A percentile compares a stretch with the other conserved stretches of the same genome.
Evolutionary conservation across 2,797 vertebrate genomes (phyloP).

Genomic region (Leontopithecus rosalia): DNA sequence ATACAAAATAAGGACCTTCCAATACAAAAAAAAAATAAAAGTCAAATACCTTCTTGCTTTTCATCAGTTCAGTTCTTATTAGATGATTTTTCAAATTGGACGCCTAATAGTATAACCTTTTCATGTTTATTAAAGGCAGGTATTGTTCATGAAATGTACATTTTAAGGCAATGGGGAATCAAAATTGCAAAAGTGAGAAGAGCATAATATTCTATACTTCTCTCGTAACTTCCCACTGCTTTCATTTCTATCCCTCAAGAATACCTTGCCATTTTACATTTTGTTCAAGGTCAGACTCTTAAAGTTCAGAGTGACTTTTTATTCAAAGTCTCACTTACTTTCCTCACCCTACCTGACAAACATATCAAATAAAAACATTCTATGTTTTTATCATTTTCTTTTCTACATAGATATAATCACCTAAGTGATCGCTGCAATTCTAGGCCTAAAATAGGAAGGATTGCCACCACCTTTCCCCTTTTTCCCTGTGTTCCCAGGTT

Average conservation of each 20-base stretch:
- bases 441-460: background rate
- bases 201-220: background rate
- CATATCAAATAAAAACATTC: background rate
- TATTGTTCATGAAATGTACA: background rate
- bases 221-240: background rate
- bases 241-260: conserved; percentile 24
- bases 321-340: conserved; percentile 13
- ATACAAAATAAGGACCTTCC: conserved; percentile 13
- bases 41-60: background rate
- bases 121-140: background rate
- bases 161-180: background rate
- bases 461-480: too few relatives aligned
- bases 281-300: background rate
- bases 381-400: background rate
- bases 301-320: conserved; percentile 41
- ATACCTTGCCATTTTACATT: background rate
- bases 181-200: background rate
- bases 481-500: background rate
- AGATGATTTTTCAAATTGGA: background rate
- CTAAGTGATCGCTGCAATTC: background rate
- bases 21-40: background rate
- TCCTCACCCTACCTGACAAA: background rate
- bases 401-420: background rate
- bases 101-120: background rate
- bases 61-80: background rate